Conservation (phyloP, 2,888 invertebrate genomes). For the Mellilla xanthometata region DNA sequence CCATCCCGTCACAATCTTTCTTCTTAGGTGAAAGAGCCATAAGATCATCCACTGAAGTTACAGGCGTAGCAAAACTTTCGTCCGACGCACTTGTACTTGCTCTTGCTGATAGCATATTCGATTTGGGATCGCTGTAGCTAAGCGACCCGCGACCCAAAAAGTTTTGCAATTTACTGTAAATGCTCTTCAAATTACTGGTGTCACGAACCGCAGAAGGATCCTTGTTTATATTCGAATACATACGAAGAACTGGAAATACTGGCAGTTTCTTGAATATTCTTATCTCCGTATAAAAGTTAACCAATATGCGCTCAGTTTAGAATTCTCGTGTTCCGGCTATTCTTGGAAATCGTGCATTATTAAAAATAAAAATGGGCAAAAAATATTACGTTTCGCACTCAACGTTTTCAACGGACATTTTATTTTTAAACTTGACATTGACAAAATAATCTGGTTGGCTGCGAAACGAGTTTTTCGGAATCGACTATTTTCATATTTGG, state of each 20-base stretch:
- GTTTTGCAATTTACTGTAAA: slow-evolving; percentile 54
- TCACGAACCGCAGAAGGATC: slow-evolving; percentile 45
- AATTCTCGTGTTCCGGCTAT: slow-evolving; percentile 4
- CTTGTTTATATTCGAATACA: slow-evolving; percentile 54
- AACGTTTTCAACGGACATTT: slow-evolving; percentile 47
- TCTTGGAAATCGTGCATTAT: slow-evolving; percentile 10
- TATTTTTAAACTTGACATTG: slow-evolving; percentile 28
- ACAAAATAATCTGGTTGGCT: background rate
- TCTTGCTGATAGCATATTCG: slow-evolving; percentile 52
- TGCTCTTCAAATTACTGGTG: slow-evolving; percentile 44
- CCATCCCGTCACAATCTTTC: slow-evolving; percentile 40
- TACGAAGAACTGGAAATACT: slow-evolving; percentile 36
- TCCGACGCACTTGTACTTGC: slow-evolving; percentile 52
- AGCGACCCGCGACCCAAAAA: slow-evolving; percentile 43
- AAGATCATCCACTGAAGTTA: slow-evolving; percentile 64
- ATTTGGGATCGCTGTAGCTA: slow-evolving; percentile 17
- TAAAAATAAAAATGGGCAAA: slow-evolving; percentile 33
- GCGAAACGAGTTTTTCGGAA: no score
- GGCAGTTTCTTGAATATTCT: no score
- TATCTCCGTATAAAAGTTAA: no score
- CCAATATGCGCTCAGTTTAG: background rate
- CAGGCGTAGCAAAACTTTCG: slow-evolving; percentile 61
- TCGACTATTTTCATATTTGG: no score
- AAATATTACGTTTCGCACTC: slow-evolving; percentile 29
- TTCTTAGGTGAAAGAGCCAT: slow-evolving; percentile 65